Base-by-base conservation (phyloP, 2,113 vertebrate genomes). In the Solenodon paradoxus region DNA sequence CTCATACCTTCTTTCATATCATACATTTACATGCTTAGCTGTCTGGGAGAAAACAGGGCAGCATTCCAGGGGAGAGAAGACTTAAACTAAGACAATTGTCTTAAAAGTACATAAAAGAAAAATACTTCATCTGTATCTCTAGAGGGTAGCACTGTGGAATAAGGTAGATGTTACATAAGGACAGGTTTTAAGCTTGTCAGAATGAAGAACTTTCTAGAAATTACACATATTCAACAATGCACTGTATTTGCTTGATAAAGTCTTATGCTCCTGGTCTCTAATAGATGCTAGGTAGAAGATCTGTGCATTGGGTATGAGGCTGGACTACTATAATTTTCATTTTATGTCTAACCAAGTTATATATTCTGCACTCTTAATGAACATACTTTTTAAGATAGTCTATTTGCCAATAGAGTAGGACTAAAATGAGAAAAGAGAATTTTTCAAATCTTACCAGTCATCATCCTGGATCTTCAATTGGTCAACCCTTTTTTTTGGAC, bases 381-480 rank as follows among this genome's bases (percentile, higher is more conserved):
- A 79, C 30, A 32, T 3, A 32, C 35, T 63, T 89, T 78, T 51
- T 26, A 20, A 94, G 69, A 88, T 85, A 95, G 16, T 30, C 55
- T 3, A 77, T 89, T 89, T 19, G 66, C 53, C 49, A 89, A 93
- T 53, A 88, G 12, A 69, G 9, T 84, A 91, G 64, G 7, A 75
- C 53, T 84, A 90, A 82, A 86, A 57, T 42, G 86, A 94, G 16
- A 89, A 95, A 87, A 88, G 0, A 92, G 9, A 93, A 93, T 63
- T 86, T 86, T 95, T 82, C 53, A 78, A 45, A 78, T 90, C 96
- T 97, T 45, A 97, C 95, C 96, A 59, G 19, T 96, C 64, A 63
- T 84, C 57, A 42, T 94, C 63, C 38, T 45, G 0, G 4, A 24
- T 6, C 22, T 64, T 24, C 13, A 0, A 17, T 0, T 0, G 15